Evolutionary conservation across 2,797 vertebrate species (phyloP).

Genomic region (Notolabrus celidotus): DNA sequence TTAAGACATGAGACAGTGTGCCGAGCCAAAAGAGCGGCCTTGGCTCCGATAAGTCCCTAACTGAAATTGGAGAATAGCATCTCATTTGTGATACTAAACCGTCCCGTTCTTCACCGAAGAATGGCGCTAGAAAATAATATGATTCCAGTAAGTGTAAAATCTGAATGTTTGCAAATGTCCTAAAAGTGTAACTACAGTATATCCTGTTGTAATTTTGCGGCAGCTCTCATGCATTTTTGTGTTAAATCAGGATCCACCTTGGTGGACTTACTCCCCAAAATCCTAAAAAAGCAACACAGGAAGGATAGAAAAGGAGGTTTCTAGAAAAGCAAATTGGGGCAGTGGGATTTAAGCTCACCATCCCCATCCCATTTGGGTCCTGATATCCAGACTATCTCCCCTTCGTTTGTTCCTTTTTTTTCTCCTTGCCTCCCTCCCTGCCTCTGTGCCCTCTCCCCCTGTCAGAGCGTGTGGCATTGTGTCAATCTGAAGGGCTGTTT

Average conservation of each 20-base stretch:
- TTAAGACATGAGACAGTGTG: constrained; percentile 91
- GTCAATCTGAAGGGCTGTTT: constrained; percentile 79
- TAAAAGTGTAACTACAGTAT: constrained; percentile 37
- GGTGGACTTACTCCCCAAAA: constrained; percentile 64
- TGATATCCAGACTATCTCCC: constrained; percentile 80
- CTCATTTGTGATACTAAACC: constrained; percentile 88
- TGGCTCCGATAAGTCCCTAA: constrained; percentile 87
- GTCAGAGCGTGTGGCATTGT: constrained; percentile 77
- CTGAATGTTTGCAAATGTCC: constrained; percentile 53
- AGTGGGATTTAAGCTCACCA: constrained; percentile 79
- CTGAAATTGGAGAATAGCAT: constrained; percentile 91
- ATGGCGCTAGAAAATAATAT: constrained; percentile 15
- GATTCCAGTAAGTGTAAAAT: constrained; percentile 53
- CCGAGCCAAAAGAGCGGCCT: constrained; percentile 83
- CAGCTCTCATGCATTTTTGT: constrained; percentile 52
- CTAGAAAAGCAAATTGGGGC: constrained; percentile 74
- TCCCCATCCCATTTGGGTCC: constrained; percentile 74
- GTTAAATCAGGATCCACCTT: constrained; percentile 56
- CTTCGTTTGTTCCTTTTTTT: constrained; percentile 65
- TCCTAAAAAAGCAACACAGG: constrained; percentile 56
- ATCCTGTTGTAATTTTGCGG: constrained; percentile 60
- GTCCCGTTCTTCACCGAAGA: constrained; percentile 72
- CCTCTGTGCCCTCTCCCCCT: constrained; percentile 76
- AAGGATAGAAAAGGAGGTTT: constrained; percentile 40
- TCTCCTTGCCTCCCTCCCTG: constrained; percentile 45